Percentiles rank a stretch among this genome's conserved stretches.
Conservation (phyloP, 2,797 vertebrate species). For the Petrocephalus sullivani region DNA sequence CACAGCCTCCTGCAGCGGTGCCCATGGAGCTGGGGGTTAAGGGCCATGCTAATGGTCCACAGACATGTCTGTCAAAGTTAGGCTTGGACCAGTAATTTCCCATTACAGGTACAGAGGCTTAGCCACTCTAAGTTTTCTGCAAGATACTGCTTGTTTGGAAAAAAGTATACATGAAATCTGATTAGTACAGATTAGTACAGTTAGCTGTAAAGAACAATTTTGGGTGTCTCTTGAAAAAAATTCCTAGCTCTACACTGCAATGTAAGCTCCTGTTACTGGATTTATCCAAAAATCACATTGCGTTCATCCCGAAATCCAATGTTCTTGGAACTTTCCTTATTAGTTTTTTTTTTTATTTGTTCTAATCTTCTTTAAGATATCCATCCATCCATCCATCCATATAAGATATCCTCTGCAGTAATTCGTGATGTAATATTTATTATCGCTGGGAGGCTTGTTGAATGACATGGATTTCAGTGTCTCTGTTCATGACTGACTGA, state of each 20-base stretch:
- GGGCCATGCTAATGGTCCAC: neutral
- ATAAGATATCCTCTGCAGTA: neutral
- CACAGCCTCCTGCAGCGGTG: neutral
- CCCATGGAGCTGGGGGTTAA: neutral
- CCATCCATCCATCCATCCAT: too few relatives aligned
- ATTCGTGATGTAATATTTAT: neutral
- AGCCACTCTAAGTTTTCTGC: neutral
- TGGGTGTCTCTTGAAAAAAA: neutral
- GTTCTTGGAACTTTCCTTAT: neutral
- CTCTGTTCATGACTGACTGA: neutral
- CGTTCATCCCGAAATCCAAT: neutral
- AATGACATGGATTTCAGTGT: neutral
- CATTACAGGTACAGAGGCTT: neutral
- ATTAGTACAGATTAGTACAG: neutral
- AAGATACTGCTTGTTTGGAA: neutral
- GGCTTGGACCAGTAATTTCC: neutral
- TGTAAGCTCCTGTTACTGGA: neutral
- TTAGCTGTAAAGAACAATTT: neutral
- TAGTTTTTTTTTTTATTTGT: neutral
- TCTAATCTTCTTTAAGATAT: neutral
- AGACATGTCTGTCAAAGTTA: neutral
- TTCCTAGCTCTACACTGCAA: neutral
- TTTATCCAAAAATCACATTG: neutral
- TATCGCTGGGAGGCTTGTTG: neutral
- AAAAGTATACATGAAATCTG: neutral